Evolutionary conservation across 2,797 vertebrate species (phyloP).

Genomic region (Pristis pectinata): DNA sequence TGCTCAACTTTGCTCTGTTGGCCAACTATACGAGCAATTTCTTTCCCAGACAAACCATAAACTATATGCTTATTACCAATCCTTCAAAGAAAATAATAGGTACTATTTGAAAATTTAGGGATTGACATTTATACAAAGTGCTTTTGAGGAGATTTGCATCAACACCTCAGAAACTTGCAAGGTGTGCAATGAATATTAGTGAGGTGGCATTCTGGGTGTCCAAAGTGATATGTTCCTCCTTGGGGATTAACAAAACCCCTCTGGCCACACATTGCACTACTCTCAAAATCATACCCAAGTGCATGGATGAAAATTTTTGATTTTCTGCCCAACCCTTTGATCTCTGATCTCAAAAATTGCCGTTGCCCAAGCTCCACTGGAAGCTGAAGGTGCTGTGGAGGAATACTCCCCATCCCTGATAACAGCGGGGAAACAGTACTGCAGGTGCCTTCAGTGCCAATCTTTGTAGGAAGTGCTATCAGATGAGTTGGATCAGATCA

Average conservation of each 20-base stretch:
- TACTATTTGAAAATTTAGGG: conserved; percentile 3
- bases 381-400: not conserved
- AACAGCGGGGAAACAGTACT: not conserved
- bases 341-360: not conserved
- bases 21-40: not conserved
- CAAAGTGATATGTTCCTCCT: not conserved
- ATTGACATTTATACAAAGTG: conserved; percentile 6
- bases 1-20: not conserved
- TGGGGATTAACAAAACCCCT: not conserved
- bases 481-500: too few relatives aligned
- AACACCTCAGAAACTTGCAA: not conserved
- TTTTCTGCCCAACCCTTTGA: not conserved
- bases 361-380: not conserved
- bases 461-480: not conserved
- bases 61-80: not conserved
- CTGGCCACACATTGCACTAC: not conserved
- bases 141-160: not conserved
- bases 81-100: not conserved
- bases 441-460: not conserved
- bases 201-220: not conserved
- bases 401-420: not conserved
- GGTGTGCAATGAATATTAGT: conserved; percentile 21
- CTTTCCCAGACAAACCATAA: not conserved
- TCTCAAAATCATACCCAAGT: not conserved
- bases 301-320: not conserved